Percentiles rank a stretch among this genome's conserved stretches.
phyloP scores from a whole-genome alignment of 2,797 vertebrate genomes.

The Fratercula arctica region DNA sequence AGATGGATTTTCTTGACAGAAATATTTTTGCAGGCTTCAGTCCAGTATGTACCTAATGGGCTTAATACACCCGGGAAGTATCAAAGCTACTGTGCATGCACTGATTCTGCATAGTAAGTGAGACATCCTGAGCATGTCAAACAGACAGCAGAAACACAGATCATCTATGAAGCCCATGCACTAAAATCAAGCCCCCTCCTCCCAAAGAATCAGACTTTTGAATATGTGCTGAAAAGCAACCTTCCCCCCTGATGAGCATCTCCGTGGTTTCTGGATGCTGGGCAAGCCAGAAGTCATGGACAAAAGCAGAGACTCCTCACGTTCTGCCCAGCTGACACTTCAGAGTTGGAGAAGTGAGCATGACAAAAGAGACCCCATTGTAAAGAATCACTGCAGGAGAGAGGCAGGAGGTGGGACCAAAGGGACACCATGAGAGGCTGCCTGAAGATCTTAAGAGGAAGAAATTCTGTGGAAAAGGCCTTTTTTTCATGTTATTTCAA shows the following conservation, averaged over 20 bases:
- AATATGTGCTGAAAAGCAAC: background rate
- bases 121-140: background rate
- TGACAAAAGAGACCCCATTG: background rate
- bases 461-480: background rate
- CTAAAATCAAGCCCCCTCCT: background rate
- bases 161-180: background rate
- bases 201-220: background rate
- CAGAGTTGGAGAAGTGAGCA: background rate
- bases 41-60: background rate
- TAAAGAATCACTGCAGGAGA: background rate
- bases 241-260: accelerated
- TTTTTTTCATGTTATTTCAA: background rate
- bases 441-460: background rate
- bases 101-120: background rate
- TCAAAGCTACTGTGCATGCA: background rate
- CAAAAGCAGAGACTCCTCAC: background rate
- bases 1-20: background rate
- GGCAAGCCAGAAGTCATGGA: background rate
- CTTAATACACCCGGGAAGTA: background rate
- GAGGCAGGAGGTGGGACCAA: background rate
- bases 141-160: background rate
- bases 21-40: background rate
- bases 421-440: background rate
- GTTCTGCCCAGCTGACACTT: background rate
- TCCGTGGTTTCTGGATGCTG: background rate